phyloP scores from a whole-genome alignment of 2,113 vertebrate genomes.

The Phalacrocorax aristotelis region DNA sequence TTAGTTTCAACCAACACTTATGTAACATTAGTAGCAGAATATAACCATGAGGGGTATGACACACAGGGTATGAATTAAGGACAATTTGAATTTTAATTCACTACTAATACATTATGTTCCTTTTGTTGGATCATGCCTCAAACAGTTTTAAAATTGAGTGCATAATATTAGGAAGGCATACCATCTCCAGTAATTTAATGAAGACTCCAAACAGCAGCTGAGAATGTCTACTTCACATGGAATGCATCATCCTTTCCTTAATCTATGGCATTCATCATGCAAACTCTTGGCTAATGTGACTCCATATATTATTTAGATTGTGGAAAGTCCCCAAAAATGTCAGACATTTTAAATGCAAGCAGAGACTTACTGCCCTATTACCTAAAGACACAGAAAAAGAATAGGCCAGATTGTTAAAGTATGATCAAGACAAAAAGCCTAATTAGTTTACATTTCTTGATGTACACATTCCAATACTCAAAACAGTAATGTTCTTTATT shows the following conservation, averaged over 20 bases:
- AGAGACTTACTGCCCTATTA: neutral
- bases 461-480: neutral
- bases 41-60: conserved; percentile 7
- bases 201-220: neutral
- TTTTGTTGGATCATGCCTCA: neutral
- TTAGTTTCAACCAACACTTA: neutral
- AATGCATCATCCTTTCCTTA: neutral
- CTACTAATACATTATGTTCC: conserved; percentile 12
- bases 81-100: conserved; percentile 42
- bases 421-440: neutral
- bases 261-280: neutral
- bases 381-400: neutral
- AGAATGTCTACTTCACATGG: neutral
- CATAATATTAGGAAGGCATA: conserved; percentile 12
- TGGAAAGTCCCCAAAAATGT: neutral
- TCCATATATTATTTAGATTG: neutral
- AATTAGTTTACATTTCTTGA: neutral
- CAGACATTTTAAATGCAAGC: neutral
- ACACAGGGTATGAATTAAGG: conserved; percentile 9
- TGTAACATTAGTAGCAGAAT: neutral
- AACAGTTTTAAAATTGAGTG: conserved; percentile 40
- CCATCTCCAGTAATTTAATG: neutral
- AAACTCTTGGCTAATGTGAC: neutral
- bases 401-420: neutral
- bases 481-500: neutral